phyloP scores from a whole-genome alignment of 2,113 vertebrate species.

The Manacus vitellinus region DNA sequence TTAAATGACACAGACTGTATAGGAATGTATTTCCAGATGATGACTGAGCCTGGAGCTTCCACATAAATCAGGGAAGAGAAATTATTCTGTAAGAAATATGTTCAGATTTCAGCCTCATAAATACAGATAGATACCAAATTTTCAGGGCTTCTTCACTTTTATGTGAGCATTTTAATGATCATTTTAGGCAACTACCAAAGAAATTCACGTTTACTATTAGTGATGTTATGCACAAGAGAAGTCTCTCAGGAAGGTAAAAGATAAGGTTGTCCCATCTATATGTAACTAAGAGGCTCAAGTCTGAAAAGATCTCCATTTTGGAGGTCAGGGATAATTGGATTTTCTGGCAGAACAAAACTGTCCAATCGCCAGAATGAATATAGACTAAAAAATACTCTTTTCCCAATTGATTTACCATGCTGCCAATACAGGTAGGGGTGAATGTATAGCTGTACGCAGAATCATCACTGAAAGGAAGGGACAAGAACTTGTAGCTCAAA shows the following conservation, averaged over 20 bases:
- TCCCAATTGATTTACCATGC: neutral
- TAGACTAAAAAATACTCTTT: neutral
- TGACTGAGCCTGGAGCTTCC: conserved; percentile 35
- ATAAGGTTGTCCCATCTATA: neutral
- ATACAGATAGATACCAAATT: conserved; percentile 51
- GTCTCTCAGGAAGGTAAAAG: neutral
- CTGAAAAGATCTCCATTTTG: neutral
- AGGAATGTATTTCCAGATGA: conserved; percentile 68
- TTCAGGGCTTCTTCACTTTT: conserved; percentile 55
- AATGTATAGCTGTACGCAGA: neutral
- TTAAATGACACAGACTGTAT: conserved; percentile 65
- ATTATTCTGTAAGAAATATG: conserved; percentile 48
- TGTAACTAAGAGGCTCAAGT: neutral
- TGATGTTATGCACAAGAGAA: neutral
- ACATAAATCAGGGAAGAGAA: conserved; percentile 40
- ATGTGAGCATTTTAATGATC: conserved; percentile 41
- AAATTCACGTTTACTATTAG: neutral
- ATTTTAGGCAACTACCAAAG: neutral
- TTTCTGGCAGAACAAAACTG: neutral
- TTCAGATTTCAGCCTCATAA: conserved; percentile 35
- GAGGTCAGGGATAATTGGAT: neutral
- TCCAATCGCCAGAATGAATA: neutral
- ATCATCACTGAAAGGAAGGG: neutral
- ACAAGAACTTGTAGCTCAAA: neutral
- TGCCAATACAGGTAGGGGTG: neutral